Base-by-base conservation (phyloP, 2,113 vertebrate species). In the Dipodomys ordii region DNA sequence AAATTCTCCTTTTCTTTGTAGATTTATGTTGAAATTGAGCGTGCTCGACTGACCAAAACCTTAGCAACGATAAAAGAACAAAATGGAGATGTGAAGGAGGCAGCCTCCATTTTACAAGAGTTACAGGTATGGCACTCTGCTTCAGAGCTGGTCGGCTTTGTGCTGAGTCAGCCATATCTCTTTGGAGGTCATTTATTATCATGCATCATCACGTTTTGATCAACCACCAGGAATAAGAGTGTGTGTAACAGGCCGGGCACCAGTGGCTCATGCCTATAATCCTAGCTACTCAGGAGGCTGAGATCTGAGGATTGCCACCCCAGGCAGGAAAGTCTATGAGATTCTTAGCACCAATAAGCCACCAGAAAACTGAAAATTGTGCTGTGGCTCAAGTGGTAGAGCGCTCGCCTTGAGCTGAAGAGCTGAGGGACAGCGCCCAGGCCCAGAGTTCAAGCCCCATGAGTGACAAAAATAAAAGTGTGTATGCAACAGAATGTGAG, bases 1-100 rank as follows among this genome's bases (percentile, higher is more conserved):
- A 18, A 16, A 92, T 62, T 96, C 46, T 90, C 13, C 57, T 76
- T 87, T 35, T 22, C 73, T 64, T 94, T 97, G 53, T 97, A 99
- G 99, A 99, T 99, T 64, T 99, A 99, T 27, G 99, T 99, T 81
- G 99, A 99, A 98, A 99, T 99, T 6, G 99, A 99, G 92, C 99
- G 99, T 10, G 99, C 99, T 68, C 98, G 99, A 71, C 98, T 99
- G 90, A 99, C 99, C 18, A 99, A 99, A 96, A 99, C 99, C 0
- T 97, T 99, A 87, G 99, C 99, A 7, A 98, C 96, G 30, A 99
- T 99, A 97, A 99, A 99, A 97, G 99, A 99, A 18, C 98, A 99
- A 97, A 99, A 95, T 0, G 99, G 99, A 10, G 99, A 99, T 0
- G 99, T 99, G 89, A 99, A 99, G 96, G 99, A 99, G 95, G 99